Evolutionary conservation across 2,888 invertebrate genomes (phyloP).

Genomic region (Cantharis rustica): DNA sequence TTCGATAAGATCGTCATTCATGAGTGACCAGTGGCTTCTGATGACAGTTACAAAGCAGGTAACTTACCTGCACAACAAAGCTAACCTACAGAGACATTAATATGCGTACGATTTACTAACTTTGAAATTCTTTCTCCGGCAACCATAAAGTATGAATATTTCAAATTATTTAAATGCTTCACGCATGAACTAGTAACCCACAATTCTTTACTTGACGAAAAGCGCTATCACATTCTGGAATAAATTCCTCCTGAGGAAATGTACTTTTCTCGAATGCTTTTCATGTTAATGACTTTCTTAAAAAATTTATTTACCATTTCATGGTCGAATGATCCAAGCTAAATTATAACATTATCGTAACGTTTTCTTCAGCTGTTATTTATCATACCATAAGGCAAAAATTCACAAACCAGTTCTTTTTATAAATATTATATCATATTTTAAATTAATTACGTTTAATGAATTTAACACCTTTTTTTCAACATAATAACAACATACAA

Average conservation of each 20-base stretch:
- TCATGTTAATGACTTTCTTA: not conserved
- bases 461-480: not conserved
- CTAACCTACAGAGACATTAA: not conserved
- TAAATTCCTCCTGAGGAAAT: not conserved
- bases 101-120: not conserved
- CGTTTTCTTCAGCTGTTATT: conserved; percentile 2
- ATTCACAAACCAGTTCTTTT: not conserved
- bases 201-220: not conserved
- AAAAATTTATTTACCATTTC: not conserved
- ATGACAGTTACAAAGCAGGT: not conserved
- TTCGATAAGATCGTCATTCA: conserved; percentile 4
- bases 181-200: not conserved
- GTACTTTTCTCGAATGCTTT: not conserved
- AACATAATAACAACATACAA: not conserved
- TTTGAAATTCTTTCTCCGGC: not conserved
- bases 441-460: not conserved
- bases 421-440: not conserved
- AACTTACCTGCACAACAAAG: not conserved
- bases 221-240: not conserved
- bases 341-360: not conserved
- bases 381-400: not conserved
- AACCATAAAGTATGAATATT: not conserved
- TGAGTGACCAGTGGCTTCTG: not conserved
- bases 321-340: not conserved
- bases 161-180: not conserved